Percentiles rank a stretch among this genome's conserved stretches.
Conservation (phyloP, 2,888 invertebrate genomes). For the Tiphia femorata region DNA sequence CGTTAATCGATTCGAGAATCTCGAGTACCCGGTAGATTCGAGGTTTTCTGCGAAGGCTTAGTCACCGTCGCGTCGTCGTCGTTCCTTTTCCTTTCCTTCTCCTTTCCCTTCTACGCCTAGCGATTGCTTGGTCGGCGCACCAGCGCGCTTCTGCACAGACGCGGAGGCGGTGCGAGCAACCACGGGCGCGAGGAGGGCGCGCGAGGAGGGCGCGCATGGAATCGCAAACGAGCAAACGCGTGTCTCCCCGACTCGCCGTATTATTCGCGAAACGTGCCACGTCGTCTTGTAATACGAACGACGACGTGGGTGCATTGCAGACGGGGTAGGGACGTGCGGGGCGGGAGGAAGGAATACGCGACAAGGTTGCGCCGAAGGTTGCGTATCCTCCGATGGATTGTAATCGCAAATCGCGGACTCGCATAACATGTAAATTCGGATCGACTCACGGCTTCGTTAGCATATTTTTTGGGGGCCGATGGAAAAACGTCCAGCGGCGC, state of each 20-base stretch:
- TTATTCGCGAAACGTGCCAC: background rate
- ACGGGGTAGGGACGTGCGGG: background rate
- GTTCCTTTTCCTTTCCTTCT: too few relatives aligned
- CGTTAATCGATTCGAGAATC: constrained; percentile 49
- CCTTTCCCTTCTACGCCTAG: too few relatives aligned
- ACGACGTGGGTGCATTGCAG: constrained; percentile 8
- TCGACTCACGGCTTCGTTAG: background rate
- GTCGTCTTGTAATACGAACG: background rate
- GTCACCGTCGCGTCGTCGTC: constrained; percentile 46
- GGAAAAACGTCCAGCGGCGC: too few relatives aligned
- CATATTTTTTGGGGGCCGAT: too few relatives aligned
- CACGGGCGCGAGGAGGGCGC: background rate
- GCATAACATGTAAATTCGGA: constrained; percentile 51
- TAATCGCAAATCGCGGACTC: constrained; percentile 46
- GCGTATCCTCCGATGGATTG: constrained; percentile 36
- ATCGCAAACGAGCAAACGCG: constrained; percentile 36
- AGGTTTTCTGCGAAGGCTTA: constrained; percentile 53
- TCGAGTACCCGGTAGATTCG: constrained; percentile 37
- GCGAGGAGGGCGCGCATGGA: constrained; percentile 35
- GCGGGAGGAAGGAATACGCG: constrained; percentile 15
- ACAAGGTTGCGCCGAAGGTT: constrained; percentile 30
- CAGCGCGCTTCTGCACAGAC: too few relatives aligned
- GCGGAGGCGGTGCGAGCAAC: constrained; percentile 5
- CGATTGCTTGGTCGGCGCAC: too few relatives aligned
- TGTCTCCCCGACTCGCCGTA: constrained; percentile 12